Base-by-base conservation (phyloP, 2,888 invertebrate genomes). In the Gnatocerus cornutus region DNA sequence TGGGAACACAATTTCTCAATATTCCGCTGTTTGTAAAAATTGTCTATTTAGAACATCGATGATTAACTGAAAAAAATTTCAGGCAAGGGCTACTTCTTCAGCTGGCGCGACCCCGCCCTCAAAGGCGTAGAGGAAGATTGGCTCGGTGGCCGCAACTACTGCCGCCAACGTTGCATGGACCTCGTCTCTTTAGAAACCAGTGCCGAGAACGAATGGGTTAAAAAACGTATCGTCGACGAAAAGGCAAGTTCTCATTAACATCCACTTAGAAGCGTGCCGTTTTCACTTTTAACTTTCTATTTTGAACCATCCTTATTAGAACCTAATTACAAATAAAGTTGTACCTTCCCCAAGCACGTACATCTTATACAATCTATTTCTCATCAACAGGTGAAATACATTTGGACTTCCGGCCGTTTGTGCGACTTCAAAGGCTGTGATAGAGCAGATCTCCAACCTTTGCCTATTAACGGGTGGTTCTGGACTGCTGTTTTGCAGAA, bases 361-460 rank as follows among this genome's bases (percentile, higher is more conserved):
- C 37, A 10, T 12, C 7, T 12, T 14, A 12, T 6, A 13, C 48
- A 33, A 30, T 61, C 12, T 13, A 33, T 30, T 50, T 14, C 10
- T n/a, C n/a, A n/a, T n/a, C n/a, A n/a, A 43, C 85, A 93, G 89
- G 90, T 93, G 30, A 94, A 94, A 86, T 96, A 95, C 86, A 95
- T 95, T 81, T 96, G 96, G 96, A 95, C 96, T 16, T 94, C 94
- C 58, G 96, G 96, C 67, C 92, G 96, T 73, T 87, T 94, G 55
- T 96, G 96, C 81, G 95, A 96, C 85, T 96, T 96, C 88, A 93
- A 93, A 84, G 95, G 95, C 70, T 96, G 96, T 82, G 93, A 94
- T 80, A 90, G 96, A 64, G 89, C 93, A 29, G 96, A 96, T 83
- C 87, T 96, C 76, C 91, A 94, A 77, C 96, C 96, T 33, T 88